Evolutionary conservation across 2,797 vertebrate genomes (phyloP).

Genomic region (Malurus splendens): DNA sequence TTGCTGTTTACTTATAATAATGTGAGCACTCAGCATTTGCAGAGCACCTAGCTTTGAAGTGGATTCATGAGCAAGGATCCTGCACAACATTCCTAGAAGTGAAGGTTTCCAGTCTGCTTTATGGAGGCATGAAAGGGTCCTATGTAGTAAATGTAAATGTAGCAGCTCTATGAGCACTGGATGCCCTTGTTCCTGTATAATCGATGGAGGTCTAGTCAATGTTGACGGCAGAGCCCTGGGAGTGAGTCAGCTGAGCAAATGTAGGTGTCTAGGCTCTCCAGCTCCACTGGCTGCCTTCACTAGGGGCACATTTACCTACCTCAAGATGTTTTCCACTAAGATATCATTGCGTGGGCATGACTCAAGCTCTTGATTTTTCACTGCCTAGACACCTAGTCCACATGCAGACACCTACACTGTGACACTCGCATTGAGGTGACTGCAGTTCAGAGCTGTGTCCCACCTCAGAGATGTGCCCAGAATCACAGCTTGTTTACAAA

Average conservation of each 20-base stretch:
- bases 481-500: not conserved
- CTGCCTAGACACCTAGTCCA: constrained; percentile 40
- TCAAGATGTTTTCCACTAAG: constrained; percentile 9
- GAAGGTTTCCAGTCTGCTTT: not conserved
- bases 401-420: constrained; percentile 4
- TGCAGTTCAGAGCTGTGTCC: not conserved
- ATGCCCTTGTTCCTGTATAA: not conserved
- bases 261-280: constrained; percentile 32
- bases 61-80: not conserved
- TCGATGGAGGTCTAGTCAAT: not conserved
- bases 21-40: not conserved
- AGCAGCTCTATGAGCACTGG: not conserved
- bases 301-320: not conserved
- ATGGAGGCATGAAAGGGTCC: not conserved
- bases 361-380: constrained; percentile 37
- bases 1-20: not conserved
- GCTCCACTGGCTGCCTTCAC: constrained; percentile 18
- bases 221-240: not conserved
- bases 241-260: constrained; percentile 27
- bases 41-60: not conserved
- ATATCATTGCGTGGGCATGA: constrained; percentile 26
- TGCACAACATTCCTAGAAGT: not conserved
- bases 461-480: not conserved
- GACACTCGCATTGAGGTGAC: not conserved
- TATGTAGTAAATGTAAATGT: accelerated